Percentiles rank a stretch among this genome's conserved stretches.
Evolutionary conservation across 2,113 vertebrate species (phyloP).

Genomic region (Petroica traversi): DNA sequence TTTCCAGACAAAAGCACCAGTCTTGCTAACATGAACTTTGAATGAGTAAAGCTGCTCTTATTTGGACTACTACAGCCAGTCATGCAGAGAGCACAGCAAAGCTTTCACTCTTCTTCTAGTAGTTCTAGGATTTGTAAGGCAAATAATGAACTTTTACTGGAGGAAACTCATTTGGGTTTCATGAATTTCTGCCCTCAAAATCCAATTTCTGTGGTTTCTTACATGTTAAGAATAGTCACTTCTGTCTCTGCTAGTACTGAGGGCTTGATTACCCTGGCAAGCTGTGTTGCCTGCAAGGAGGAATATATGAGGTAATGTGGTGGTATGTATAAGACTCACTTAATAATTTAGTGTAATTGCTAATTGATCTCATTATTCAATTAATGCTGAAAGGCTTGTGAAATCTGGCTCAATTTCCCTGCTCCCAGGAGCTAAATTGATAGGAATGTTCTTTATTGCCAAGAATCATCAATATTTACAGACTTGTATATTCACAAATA

Average conservation of each 20-base stretch:
- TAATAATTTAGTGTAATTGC: conserved; percentile 42
- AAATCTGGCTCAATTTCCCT: conserved; percentile 41
- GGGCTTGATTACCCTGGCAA: background rate
- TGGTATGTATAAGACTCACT: background rate
- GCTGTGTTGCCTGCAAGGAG: background rate
- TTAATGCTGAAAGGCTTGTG: conserved; percentile 34
- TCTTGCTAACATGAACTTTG: background rate
- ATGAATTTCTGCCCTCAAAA: background rate
- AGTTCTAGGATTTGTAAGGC: background rate
- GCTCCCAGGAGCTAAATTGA: background rate
- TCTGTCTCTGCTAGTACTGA: background rate
- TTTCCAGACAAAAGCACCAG: background rate
- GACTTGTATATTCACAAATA: conserved; percentile 6
- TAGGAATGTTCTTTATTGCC: conserved; percentile 23
- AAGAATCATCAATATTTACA: conserved; percentile 41
- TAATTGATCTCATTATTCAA: conserved; percentile 56
- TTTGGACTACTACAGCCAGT: background rate
- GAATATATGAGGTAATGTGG: background rate
- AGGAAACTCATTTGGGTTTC: background rate
- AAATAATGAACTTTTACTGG: background rate
- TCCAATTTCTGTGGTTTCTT: background rate
- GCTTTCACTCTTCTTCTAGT: background rate
- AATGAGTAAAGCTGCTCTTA: background rate
- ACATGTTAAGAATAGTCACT: background rate
- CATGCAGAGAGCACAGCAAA: background rate